Base-by-base conservation (phyloP, 2,797 vertebrate genomes). In the Echeneis naucrates region DNA sequence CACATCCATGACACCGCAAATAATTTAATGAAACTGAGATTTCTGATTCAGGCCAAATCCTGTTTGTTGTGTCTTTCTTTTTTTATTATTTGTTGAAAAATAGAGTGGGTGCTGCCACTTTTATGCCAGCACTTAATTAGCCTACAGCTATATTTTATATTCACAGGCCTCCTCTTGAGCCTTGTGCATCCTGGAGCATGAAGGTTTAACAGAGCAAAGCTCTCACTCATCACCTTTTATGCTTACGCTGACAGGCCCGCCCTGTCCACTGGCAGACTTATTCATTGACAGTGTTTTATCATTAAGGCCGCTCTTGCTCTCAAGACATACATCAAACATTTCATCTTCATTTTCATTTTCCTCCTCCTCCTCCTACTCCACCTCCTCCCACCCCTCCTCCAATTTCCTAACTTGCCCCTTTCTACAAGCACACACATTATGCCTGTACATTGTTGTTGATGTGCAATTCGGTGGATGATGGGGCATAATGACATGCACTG, bases 141-240 rank as follows among this genome's bases (percentile, higher is more conserved):
- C 59, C 42, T 33, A 76, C 44, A 35, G 33, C 51, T 30, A 24
- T 63, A 68, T 82, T 87, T 89, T 82, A 85, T 84, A 85, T 85
- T 81, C 80, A 54, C 68, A 23, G 30, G 44, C 78, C 72, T 80
- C 30, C 40, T 69, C 65, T 76, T 69, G 58, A 71, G 56, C 51
- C 66, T 84, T 50, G 72, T 78, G 83, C 77, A 86, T 88, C 72
- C 64, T 69, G 74, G 77, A 81, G 82, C 81, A 77, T 78, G 83
- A 86, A 86, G 87, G 88, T 90, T 90, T 88, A 87, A 81, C 86
- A 89, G 81, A 72, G 78, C 78, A 81, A 85, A 87, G 68, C 84
- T 87, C 86, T 90, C 89, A 85, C 87, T 92, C 88, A 90, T 90
- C 87, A 89, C 85, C 77, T 89, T 92, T 88, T 89, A 86, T 87